Base-by-base conservation (phyloP, 2,113 vertebrate genomes). In the Sigmodon hispidus region DNA sequence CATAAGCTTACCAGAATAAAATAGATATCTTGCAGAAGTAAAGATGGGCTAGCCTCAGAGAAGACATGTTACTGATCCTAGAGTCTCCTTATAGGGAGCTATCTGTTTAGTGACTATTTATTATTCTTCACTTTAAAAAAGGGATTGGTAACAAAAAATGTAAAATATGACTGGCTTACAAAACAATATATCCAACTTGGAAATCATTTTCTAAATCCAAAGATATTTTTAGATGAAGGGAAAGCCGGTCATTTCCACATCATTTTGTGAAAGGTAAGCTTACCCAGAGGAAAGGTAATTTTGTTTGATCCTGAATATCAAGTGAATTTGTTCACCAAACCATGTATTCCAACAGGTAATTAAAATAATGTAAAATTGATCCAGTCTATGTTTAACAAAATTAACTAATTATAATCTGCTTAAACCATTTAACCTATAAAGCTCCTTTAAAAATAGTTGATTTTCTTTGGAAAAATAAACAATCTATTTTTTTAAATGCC, bases 241-340 rank as follows among this genome's bases (percentile, higher is more conserved):
- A 98, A 95, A 97, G 97, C 96, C 96, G 95, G 90, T 96, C 97
- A 97, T 98, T 98, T 98, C 83, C 93, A 98, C 98, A 98, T 94
- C 95, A 96, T 97, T 97, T 94, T 96, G 96, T 98, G 96, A 97
- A 98, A 98, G 97, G 96, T 98, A 98, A 98, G 97, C 98, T 94
- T 97, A 98, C 97, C 97, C 98, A 98, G 98, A 98, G 96, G 97
- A 97, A 98, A 98, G 98, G 96, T 98, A 97, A 98, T 98, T 98
- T 98, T 98, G 98, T 98, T 98, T 98, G 97, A 98, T 98, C 97
- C 94, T 97, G 98, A 96, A 97, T 95, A 97, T 97, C 92, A 98
- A 97, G 96, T 96, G 97, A 98, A 97, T 98, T 98, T 98, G 96
- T 98, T 97, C 97, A 95, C 97, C 96, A 97, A 97, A 97, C 95